Conservation (phyloP, 2,113 vertebrate species). For the Sylvia atricapilla region DNA sequence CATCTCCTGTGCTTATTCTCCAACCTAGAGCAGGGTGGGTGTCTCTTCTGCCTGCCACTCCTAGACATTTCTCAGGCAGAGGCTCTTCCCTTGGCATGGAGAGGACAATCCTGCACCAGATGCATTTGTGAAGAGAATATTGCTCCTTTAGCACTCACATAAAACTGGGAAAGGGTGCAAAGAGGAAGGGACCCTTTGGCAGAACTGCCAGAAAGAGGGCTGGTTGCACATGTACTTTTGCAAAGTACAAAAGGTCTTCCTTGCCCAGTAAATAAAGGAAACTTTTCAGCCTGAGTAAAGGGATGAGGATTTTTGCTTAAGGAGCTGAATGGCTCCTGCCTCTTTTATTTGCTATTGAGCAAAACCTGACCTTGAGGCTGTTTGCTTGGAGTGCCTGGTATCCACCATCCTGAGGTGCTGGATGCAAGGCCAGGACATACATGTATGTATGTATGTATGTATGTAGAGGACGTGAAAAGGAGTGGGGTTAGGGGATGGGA, state of each 20-base stretch:
- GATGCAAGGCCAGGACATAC: too few relatives aligned
- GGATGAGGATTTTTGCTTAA: not conserved
- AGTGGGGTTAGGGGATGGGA: not conserved
- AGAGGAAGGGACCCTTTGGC: not conserved
- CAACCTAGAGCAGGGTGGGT: not conserved
- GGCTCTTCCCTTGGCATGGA: fast-evolving
- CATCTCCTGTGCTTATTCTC: fast-evolving
- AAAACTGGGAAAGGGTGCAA: fast-evolving
- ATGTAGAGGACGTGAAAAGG: not conserved
- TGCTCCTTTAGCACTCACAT: fast-evolving
- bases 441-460: too few relatives aligned
- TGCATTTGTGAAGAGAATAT: not conserved
- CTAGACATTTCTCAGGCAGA: not conserved
- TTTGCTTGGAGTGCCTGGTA: not conserved
- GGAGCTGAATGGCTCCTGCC: fast-evolving
- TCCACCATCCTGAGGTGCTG: not conserved
- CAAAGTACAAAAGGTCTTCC: not conserved
- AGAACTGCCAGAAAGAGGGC: not conserved
- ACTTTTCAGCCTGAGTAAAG: not conserved
- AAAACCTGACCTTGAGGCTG: not conserved
- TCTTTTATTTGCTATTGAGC: not conserved
- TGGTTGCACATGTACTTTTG: not conserved
- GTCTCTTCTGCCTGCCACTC: not conserved
- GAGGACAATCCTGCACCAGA: fast-evolving
- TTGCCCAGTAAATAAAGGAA: not conserved